A percentile compares a stretch with the other conserved stretches of the same genome.
These are phyloP conservation scores for Agapostemon virescens DNA, from an alignment of 2,888 invertebrate genomes.

Conservation along the genomic window DNA sequence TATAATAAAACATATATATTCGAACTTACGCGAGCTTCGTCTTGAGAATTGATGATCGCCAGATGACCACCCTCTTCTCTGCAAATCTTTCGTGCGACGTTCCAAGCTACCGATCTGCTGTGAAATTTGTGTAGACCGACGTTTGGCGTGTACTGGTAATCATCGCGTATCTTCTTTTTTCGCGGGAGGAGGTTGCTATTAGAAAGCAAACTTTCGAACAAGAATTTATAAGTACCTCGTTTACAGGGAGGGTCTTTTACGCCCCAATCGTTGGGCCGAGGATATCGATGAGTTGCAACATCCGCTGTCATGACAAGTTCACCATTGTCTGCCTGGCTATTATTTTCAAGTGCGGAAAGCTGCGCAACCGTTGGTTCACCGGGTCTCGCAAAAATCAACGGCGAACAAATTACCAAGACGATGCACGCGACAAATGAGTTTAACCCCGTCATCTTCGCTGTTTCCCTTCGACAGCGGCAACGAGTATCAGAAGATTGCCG, in stretches of 20 bases:
- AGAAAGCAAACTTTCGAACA: neutral
- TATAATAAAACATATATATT: neutral
- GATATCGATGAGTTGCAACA: too few species aligned
- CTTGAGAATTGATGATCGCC: neutral
- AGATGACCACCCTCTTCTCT: neutral
- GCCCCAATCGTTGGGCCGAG: neutral
- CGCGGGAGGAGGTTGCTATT: neutral
- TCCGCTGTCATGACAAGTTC: too few species aligned
- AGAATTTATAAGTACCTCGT: neutral
- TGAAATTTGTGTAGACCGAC: neutral
- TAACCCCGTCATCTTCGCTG: neutral
- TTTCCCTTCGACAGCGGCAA: neutral
- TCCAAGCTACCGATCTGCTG: neutral
- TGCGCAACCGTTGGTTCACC: neutral
- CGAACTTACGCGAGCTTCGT: neutral
- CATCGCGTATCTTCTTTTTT: neutral
- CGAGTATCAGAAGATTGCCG: neutral
- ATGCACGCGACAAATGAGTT: neutral
- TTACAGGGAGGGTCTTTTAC: rapidly evolving
- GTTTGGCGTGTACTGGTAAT: neutral
- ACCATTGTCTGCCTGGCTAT: neutral
- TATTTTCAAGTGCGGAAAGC: rapidly evolving
- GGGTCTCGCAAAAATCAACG: neutral
- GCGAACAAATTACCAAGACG: neutral
- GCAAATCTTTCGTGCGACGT: neutral